Conservation (phyloP, 2,797 vertebrate species). For the Halcyon leucocephala region DNA sequence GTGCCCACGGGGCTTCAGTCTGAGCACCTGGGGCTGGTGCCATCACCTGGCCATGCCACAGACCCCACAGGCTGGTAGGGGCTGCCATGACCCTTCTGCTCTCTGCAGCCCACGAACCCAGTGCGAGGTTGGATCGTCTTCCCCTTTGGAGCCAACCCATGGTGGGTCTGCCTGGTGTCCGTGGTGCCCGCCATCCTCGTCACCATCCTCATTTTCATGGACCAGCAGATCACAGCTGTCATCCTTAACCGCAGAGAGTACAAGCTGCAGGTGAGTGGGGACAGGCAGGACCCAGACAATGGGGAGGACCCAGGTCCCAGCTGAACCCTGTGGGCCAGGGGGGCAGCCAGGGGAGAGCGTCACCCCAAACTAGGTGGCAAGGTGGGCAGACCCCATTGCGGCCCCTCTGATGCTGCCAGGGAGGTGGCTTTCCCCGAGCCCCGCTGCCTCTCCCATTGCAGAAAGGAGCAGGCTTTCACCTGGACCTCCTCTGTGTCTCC, state of each 20-base stretch:
- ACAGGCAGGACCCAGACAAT: accelerated
- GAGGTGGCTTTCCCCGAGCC: accelerated
- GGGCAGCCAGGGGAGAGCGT: not conserved
- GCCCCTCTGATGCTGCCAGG: not conserved
- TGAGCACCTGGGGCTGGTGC: not conserved
- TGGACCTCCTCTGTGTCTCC: constrained; percentile 83
- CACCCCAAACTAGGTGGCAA: accelerated
- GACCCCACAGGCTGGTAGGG: not conserved
- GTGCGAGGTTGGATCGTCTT: constrained; percentile 76
- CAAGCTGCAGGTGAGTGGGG: constrained; percentile 73
- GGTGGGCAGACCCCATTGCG: not conserved
- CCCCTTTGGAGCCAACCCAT: constrained; percentile 80
- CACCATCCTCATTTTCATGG: constrained; percentile 86
- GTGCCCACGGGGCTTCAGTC: not conserved
- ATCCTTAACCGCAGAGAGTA: constrained; percentile 83
- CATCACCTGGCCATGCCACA: accelerated
- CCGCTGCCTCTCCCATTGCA: not conserved
- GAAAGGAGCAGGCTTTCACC: constrained; percentile 85
- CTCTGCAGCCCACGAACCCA: constrained; percentile 79
- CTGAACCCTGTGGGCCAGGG: not conserved
- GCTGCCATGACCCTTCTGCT: not conserved
- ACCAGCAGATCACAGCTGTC: constrained; percentile 85
- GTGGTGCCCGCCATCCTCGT: constrained; percentile 76
- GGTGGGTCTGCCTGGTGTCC: constrained; percentile 81
- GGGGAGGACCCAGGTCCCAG: not conserved